Percentiles rank a stretch among this genome's conserved stretches.
Conservation (phyloP, 2,888 invertebrate species). For the Drosophila infuscata region DNA sequence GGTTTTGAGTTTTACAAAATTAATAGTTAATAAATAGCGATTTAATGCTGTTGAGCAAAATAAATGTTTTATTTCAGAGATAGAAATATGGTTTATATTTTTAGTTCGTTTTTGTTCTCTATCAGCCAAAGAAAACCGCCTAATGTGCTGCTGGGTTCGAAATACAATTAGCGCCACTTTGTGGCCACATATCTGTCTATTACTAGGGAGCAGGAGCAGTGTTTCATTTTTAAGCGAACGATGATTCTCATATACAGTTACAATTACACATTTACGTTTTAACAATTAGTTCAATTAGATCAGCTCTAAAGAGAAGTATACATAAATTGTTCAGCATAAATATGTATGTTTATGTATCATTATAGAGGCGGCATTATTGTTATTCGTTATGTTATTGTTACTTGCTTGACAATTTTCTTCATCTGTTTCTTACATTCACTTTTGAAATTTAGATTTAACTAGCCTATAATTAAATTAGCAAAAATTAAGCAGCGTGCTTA, state of each 20-base stretch:
- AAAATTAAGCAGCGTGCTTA: slow-evolving; percentile 48
- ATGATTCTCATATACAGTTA: slow-evolving; percentile 43
- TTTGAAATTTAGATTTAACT: slow-evolving; percentile 68
- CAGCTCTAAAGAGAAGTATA: slow-evolving; percentile 59
- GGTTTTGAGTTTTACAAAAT: slow-evolving; percentile 41
- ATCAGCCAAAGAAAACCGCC: slow-evolving; percentile 33
- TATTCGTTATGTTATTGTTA: slow-evolving; percentile 62
- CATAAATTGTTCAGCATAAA: slow-evolving; percentile 72
- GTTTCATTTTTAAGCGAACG: slow-evolving; percentile 25
- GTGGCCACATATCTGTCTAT: slow-evolving; percentile 28
- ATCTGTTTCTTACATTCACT: slow-evolving; percentile 12
- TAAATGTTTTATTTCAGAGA: slow-evolving; percentile 39
- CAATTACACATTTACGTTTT: slow-evolving; percentile 54
- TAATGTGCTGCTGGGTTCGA: slow-evolving; percentile 22
- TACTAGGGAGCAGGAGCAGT: slow-evolving; percentile 23
- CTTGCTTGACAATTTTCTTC: slow-evolving; percentile 42
- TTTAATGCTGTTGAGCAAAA: slow-evolving; percentile 43
- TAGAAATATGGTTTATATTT: slow-evolving; percentile 14
- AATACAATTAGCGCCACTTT: slow-evolving; percentile 43
- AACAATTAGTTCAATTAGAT: slow-evolving; percentile 67
- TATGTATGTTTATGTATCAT: slow-evolving; percentile 55
- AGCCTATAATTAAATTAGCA: slow-evolving; percentile 75
- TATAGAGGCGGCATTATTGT: slow-evolving; percentile 77
- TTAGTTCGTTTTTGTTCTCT: slow-evolving; percentile 2
- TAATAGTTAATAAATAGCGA: slow-evolving; percentile 31